Conservation (phyloP, 2,888 invertebrate species). For the Caenorhabditis wallacei region DNA sequence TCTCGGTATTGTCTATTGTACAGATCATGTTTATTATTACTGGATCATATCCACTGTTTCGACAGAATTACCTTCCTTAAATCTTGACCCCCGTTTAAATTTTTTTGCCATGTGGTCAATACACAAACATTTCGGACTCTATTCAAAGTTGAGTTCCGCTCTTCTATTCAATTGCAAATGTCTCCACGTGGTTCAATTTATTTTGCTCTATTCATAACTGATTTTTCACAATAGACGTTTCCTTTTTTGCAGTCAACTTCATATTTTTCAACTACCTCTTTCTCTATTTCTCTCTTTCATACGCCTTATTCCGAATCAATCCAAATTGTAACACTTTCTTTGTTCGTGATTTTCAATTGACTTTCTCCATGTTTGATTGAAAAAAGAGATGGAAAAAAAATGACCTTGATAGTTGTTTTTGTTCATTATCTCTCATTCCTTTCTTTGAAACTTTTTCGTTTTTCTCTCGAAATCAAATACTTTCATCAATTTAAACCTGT, state of each 20-base stretch:
- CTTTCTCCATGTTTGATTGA: constrained; percentile 40
- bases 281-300: not conserved
- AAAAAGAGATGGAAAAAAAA: constrained; percentile 23
- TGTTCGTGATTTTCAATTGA: constrained; percentile 52
- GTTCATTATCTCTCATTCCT: constrained; percentile 27
- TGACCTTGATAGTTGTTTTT: constrained; percentile 54
- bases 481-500: constrained; percentile 12
- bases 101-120: constrained; percentile 25
- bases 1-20: too few relatives aligned
- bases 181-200: constrained; percentile 40
- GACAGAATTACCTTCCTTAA: not conserved
- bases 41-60: too few relatives aligned
- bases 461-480: constrained; percentile 20
- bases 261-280: constrained; percentile 7
- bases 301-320: constrained; percentile 7
- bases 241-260: constrained; percentile 46
- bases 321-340: constrained; percentile 58
- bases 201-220: constrained; percentile 40
- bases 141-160: constrained; percentile 24
- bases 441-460: constrained; percentile 18
- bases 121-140: constrained; percentile 25
- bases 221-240: constrained; percentile 43
- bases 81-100: not conserved
- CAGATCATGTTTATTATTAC: too few relatives aligned
- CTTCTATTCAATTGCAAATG: constrained; percentile 33